phyloP scores from a whole-genome alignment of 1,140 invertebrate genomes.

The Phenacoccus solenopsis region DNA sequence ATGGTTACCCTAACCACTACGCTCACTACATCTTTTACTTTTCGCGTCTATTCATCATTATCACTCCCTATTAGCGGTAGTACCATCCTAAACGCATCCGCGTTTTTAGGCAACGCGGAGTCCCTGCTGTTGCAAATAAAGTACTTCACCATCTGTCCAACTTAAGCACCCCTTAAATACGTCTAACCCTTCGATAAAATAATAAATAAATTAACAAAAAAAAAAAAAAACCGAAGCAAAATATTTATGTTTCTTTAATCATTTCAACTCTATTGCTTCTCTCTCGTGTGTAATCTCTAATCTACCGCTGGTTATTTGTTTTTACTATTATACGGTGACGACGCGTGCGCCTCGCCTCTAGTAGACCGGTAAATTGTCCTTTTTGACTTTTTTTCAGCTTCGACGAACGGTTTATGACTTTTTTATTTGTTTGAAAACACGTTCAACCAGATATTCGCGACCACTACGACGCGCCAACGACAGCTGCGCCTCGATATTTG shows the following conservation, averaged over 20 bases:
- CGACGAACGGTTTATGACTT: background rate
- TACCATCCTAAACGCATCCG: background rate
- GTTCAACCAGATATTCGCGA: no score
- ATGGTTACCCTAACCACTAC: background rate
- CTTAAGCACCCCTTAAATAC: constrained; percentile 8
- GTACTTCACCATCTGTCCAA: constrained; percentile 16
- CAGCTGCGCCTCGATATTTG: no score
- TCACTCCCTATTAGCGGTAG: constrained; percentile 6
- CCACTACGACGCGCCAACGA: no score
- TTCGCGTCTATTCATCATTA: constrained; percentile 9
- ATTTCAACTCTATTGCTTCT: background rate
- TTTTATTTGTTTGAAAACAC: no score
- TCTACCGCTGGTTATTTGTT: background rate
- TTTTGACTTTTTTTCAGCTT: background rate
- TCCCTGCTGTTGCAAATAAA: constrained; percentile 14
- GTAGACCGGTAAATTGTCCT: background rate
- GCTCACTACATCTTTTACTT: background rate
- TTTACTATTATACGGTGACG: background rate
- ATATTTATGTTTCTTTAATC: constrained; percentile 16
- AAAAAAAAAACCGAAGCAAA: constrained; percentile 2
- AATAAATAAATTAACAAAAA: background rate
- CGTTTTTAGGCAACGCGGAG: background rate
- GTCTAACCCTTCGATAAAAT: constrained; percentile 4
- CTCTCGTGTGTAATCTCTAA: background rate
- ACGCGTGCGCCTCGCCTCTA: background rate